phyloP scores from a whole-genome alignment of 2,797 vertebrate species.

The Glyptemys insculpta region DNA sequence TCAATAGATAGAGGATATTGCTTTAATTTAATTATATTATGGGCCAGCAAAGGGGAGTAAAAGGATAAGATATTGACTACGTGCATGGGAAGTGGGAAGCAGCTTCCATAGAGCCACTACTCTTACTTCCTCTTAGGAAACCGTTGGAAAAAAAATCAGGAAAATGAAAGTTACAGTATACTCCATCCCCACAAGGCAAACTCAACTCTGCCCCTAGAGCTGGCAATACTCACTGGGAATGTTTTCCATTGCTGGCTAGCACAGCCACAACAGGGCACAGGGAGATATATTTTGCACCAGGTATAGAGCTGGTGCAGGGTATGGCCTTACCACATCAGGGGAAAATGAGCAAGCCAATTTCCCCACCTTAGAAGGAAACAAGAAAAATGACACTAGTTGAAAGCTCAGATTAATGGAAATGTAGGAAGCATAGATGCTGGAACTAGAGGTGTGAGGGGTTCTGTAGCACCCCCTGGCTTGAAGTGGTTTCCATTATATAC shows the following conservation, averaged over 20 bases:
- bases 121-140: not conserved
- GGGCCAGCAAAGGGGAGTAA: not conserved
- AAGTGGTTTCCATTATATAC: no score
- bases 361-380: not conserved
- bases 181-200: not conserved
- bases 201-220: not conserved
- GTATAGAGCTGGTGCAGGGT: not conserved
- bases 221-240: not conserved
- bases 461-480: no score
- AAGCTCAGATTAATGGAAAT: not conserved
- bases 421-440: no score
- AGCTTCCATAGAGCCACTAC: not conserved
- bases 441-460: no score
- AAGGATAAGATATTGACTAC: not conserved
- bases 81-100: not conserved
- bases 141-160: not conserved
- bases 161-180: not conserved
- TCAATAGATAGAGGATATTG: not conserved
- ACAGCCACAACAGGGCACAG: not conserved
- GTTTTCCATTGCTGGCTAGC: not conserved
- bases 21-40: not conserved
- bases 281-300: fast-evolving
- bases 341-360: not conserved
- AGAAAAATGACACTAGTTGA: not conserved
- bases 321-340: not conserved